Evolutionary conservation across 2,888 invertebrate genomes (phyloP).

Genomic region (Tenodera sinensis): DNA sequence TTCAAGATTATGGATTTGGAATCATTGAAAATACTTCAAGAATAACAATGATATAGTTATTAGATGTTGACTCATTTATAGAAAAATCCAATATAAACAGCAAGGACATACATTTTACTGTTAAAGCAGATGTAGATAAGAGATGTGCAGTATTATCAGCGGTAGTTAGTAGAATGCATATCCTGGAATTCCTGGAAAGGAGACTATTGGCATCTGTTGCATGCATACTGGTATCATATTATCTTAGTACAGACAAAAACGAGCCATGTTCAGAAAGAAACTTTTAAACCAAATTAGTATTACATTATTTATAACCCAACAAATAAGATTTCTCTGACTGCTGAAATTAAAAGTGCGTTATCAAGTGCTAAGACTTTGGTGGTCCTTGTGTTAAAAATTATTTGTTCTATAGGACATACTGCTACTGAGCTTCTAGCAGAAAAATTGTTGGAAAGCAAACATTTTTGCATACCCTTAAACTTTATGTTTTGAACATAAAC

Average conservation of each 20-base stretch:
- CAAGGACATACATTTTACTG: not conserved
- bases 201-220: not conserved
- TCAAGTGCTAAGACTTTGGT: too few species aligned
- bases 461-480: too few species aligned
- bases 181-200: not conserved
- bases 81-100: not conserved
- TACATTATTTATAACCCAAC: not conserved
- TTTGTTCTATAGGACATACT: too few species aligned
- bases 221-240: not conserved
- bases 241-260: not conserved
- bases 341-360: too few species aligned
- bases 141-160: not conserved
- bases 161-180: not conserved
- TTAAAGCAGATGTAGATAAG: not conserved
- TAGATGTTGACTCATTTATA: not conserved
- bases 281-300: not conserved
- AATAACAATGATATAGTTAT: not conserved
- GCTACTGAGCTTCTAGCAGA: too few species aligned
- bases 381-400: too few species aligned
- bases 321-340: not conserved
- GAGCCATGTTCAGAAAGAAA: too few species aligned
- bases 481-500: too few species aligned
- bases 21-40: not conserved
- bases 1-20: too few species aligned
- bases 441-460: too few species aligned